Percentiles rank a stretch among this genome's conserved stretches.
phyloP scores from a whole-genome alignment of 2,888 invertebrate genomes.

The Chironomus tentans region DNA sequence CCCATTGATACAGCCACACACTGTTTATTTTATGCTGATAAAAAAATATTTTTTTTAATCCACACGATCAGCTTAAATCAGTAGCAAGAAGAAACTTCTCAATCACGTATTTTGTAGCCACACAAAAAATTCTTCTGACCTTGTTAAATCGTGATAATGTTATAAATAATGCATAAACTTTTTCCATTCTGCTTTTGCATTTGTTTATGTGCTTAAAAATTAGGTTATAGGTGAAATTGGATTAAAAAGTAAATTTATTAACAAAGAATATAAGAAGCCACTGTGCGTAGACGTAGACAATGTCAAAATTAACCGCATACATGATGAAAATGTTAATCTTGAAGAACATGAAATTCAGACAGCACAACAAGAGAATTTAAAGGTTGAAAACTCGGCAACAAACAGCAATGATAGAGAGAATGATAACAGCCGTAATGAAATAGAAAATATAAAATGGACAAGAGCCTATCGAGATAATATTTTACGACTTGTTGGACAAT shows the following conservation, averaged over 20 bases:
- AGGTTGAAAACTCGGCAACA: not conserved
- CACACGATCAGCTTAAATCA: too few relatives aligned
- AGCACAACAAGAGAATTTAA: not conserved
- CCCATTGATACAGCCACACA: too few relatives aligned
- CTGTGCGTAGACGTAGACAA: conserved; percentile 16
- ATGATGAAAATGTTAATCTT: not conserved
- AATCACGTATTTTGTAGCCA: too few relatives aligned
- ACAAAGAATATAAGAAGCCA: conserved; percentile 2
- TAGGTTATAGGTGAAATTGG: conserved; percentile 6
- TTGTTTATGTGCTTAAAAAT: not conserved
- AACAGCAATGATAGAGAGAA: not conserved
- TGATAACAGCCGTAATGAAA: not conserved
- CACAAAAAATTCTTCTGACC: too few relatives aligned
- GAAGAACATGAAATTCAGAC: not conserved
- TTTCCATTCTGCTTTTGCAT: not conserved
- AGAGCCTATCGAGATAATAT: not conserved
- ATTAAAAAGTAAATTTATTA: conserved; percentile 4
- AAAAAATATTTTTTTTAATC: too few relatives aligned
- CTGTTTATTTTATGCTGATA: too few relatives aligned
- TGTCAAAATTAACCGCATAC: conserved; percentile 10
- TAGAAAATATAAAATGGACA: not conserved
- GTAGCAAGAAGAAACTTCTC: too few relatives aligned
- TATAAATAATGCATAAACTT: not conserved
- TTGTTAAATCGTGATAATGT: too few relatives aligned
- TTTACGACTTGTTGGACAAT: not conserved